Evolutionary conservation across 2,797 vertebrate species (phyloP).

Genomic region (Dicrostonyx torquatus): DNA sequence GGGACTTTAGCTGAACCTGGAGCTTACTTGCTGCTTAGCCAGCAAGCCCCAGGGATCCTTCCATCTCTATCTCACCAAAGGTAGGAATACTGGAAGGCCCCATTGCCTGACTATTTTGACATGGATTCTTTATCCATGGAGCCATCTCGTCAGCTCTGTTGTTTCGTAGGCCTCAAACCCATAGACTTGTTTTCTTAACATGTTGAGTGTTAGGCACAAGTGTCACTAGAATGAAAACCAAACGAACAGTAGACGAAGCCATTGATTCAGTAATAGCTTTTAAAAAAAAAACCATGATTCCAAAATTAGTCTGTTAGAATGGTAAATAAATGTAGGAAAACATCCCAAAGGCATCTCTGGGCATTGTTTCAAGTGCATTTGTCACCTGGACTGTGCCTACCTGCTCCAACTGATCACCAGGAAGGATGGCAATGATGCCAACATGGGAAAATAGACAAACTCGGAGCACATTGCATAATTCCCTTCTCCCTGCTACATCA

Average conservation of each 20-base stretch:
- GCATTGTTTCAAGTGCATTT: conserved; percentile 14
- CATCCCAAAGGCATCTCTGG: conserved; percentile 50
- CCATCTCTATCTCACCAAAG: background rate
- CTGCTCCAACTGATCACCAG: background rate
- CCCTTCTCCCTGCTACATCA: background rate
- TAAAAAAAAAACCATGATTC: background rate
- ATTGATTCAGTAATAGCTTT: conserved; percentile 2
- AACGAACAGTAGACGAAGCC: background rate
- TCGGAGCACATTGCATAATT: background rate
- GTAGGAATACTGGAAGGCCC: background rate
- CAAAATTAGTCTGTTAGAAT: conserved; percentile 25
- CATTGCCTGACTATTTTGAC: background rate
- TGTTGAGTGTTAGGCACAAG: background rate
- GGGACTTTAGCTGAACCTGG: background rate
- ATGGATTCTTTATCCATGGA: background rate
- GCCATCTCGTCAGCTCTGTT: background rate
- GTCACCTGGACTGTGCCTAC: background rate
- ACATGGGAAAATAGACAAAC: background rate
- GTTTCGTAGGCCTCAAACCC: background rate
- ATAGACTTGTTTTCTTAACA: background rate
- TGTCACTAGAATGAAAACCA: background rate
- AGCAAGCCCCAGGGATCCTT: background rate
- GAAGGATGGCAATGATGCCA: background rate
- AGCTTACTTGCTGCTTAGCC: too few relatives aligned
- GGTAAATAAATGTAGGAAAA: conserved; percentile 26